Evolutionary conservation across 2,113 vertebrate species (phyloP).

Genomic region (Oreocharis arfaki): DNA sequence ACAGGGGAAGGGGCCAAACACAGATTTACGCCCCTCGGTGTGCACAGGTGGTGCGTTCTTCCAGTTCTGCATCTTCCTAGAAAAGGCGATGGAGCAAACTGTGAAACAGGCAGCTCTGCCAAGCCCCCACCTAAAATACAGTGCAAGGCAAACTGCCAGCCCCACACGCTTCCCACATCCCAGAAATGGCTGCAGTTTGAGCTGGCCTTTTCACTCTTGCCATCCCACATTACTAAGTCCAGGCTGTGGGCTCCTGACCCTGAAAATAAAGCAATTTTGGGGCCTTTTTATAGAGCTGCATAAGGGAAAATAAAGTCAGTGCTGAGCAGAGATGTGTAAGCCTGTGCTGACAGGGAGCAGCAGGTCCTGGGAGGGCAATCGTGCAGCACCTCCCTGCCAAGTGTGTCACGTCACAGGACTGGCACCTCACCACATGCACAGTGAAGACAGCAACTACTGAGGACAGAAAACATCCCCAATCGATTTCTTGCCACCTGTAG

Average conservation of each 20-base stretch:
- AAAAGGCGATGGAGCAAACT: background rate
- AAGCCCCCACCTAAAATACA: background rate
- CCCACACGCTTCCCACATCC: background rate
- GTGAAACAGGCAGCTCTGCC: background rate
- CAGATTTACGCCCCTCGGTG: background rate
- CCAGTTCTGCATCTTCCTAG: background rate
- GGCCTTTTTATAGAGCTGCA: background rate
- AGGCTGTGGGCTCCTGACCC: background rate
- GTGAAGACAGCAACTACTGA: fast-evolving
- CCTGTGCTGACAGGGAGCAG: background rate
- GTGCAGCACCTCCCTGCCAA: background rate
- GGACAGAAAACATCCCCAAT: background rate
- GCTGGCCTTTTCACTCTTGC: background rate
- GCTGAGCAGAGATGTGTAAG: background rate
- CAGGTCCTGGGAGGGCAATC: background rate
- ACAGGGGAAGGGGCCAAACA: background rate
- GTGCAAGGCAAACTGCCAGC: background rate
- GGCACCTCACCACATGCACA: background rate
- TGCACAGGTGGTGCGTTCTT: background rate
- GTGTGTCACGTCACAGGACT: background rate
- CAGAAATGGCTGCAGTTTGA: background rate
- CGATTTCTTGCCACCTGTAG: background rate
- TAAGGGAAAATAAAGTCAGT: background rate
- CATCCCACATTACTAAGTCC: background rate
- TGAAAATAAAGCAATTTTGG: background rate